A percentile compares a stretch with the other conserved stretches of the same genome.
Evolutionary conservation across 2,797 vertebrate genomes (phyloP).

Genomic region (Amblyraja radiata): DNA sequence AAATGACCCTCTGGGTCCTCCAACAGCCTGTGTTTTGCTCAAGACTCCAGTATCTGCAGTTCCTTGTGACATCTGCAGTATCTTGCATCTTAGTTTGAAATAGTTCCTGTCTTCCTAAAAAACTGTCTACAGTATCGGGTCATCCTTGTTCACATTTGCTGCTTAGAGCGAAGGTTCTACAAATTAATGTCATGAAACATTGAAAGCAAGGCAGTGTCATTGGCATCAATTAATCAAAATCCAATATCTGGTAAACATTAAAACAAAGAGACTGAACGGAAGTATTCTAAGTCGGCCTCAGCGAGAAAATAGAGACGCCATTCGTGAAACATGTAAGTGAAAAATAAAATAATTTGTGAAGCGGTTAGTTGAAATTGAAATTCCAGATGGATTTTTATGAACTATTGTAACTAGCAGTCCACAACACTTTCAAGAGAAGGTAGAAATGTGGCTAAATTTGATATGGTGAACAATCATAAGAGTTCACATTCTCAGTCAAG

Average conservation of each 20-base stretch:
- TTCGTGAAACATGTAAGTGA: background rate
- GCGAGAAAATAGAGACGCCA: background rate
- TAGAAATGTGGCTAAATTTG: background rate
- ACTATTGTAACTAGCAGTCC: background rate
- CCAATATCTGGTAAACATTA: background rate
- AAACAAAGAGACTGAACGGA: background rate
- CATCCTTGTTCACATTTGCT: background rate
- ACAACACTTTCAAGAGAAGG: background rate
- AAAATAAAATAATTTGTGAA: background rate
- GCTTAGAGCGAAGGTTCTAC: background rate
- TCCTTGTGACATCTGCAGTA: too few species aligned
- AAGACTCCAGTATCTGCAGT: too few species aligned
- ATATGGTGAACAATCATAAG: background rate
- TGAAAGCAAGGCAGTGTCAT: background rate
- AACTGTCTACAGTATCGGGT: background rate
- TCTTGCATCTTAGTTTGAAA: too few species aligned
- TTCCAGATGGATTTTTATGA: background rate
- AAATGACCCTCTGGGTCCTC: too few species aligned
- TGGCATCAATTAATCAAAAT: background rate
- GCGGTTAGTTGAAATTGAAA: background rate
- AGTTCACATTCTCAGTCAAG: too few species aligned
- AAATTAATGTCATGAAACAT: background rate
- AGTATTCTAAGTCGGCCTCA: background rate
- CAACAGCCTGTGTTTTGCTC: too few species aligned
- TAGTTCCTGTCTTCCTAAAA: background rate